These are phyloP conservation scores for Xiphorhynchus elegans DNA, from an alignment of 2,113 vertebrate species.

Conservation along the genomic window DNA sequence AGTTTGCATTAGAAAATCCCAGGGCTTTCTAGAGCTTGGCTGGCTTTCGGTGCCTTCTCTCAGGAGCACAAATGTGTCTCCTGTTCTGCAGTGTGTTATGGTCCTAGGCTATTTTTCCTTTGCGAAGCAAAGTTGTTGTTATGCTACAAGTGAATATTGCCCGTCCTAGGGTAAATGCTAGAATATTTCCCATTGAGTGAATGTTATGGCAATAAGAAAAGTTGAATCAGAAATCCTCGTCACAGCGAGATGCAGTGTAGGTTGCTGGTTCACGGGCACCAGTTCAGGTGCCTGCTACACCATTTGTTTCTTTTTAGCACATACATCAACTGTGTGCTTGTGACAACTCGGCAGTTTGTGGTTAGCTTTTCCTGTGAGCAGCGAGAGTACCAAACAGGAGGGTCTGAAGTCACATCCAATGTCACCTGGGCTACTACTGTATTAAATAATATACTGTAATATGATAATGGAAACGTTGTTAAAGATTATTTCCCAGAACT, in stretches of 20 bases:
- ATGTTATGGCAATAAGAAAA: neutral
- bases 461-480: constrained; percentile 38
- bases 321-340: neutral
- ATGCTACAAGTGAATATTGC: neutral
- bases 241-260: accelerated
- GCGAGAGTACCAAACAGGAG: neutral
- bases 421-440: neutral
- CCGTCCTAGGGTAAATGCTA: neutral
- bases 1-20: neutral
- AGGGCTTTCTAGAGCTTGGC: neutral
- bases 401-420: neutral
- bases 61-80: neutral
- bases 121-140: neutral
- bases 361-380: constrained; percentile 56
- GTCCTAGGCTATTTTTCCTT: neutral
- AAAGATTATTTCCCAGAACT: constrained; percentile 55
- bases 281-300: neutral
- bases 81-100: neutral
- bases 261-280: neutral
- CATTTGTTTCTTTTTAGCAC: neutral
- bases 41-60: neutral
- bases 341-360: constrained; percentile 17
- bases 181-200: neutral
- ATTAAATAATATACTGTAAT: constrained; percentile 19
- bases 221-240: neutral